Conservation (phyloP, 2,797 vertebrate genomes). For the Huso huso region DNA sequence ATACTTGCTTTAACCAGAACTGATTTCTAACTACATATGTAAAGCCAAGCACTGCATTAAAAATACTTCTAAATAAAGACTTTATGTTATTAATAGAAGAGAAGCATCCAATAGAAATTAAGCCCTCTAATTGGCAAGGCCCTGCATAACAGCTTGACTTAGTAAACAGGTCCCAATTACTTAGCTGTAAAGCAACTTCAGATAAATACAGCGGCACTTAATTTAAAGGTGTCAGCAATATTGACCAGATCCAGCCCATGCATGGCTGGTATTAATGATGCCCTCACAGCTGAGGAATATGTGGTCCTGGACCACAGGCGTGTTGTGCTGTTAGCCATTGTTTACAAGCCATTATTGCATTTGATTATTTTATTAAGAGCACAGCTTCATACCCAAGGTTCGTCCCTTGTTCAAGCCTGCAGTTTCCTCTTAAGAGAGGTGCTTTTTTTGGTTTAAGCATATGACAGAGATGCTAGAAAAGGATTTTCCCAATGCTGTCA, state of each 20-base stretch:
- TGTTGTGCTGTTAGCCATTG: neutral
- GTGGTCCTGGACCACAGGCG: neutral
- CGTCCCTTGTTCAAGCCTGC: neutral
- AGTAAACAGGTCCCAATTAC: slow-evolving; percentile 44
- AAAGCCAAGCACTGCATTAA: slow-evolving; percentile 39
- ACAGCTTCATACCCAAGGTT: neutral
- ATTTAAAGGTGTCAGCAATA: slow-evolving; percentile 8
- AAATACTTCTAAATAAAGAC: slow-evolving; percentile 47
- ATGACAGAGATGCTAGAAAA: slow-evolving; percentile 25
- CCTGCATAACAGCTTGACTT: slow-evolving; percentile 29
- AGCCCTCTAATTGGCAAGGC: slow-evolving; percentile 34
- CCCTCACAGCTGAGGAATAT: slow-evolving; percentile 4
- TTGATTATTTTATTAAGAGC: slow-evolving; percentile 5
- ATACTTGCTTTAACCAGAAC: slow-evolving; percentile 26
- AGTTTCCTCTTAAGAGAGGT: slow-evolving; percentile 26
- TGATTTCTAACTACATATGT: slow-evolving; percentile 42
- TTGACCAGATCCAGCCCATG: slow-evolving; percentile 1
- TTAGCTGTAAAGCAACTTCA: slow-evolving; percentile 42
- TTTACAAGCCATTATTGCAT: slow-evolving; percentile 2
- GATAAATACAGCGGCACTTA: slow-evolving; percentile 24
- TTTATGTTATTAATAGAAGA: slow-evolving; percentile 32
- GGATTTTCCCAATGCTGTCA: slow-evolving; percentile 58
- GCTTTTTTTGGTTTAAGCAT: slow-evolving; percentile 31
- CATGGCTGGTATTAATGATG: slow-evolving; percentile 4
- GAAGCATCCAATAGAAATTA: slow-evolving; percentile 22